Conservation (phyloP, 2,797 vertebrate species). For the Rallus crepitans region DNA sequence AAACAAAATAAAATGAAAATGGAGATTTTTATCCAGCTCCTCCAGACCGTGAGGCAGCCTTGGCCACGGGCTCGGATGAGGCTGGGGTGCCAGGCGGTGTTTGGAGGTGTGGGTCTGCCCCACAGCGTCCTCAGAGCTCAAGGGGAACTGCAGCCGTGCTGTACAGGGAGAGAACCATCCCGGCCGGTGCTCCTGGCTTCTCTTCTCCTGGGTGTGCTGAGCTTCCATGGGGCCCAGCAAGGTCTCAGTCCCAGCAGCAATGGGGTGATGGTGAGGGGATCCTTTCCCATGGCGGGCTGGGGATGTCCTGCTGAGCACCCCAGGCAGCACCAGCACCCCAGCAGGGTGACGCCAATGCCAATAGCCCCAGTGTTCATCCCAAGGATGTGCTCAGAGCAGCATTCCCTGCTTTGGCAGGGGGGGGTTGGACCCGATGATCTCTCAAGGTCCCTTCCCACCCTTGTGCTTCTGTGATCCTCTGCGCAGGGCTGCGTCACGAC, state of each 20-base stretch:
- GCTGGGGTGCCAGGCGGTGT: accelerated
- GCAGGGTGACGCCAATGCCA: accelerated
- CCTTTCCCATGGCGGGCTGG: accelerated
- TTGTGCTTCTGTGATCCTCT: too few species aligned
- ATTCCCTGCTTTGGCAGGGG: too few species aligned
- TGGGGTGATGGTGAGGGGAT: accelerated
- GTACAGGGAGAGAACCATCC: background rate
- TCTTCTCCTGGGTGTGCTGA: background rate
- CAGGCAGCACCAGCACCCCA: accelerated
- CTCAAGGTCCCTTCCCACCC: too few species aligned
- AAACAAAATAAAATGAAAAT: constrained; percentile 6
- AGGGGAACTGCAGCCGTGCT: background rate
- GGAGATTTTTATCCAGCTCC: background rate
- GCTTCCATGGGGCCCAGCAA: accelerated
- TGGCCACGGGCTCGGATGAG: background rate
- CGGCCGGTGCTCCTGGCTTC: accelerated
- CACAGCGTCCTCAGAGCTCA: background rate
- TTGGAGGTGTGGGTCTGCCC: background rate
- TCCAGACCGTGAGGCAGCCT: background rate
- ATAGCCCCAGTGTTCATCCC: background rate
- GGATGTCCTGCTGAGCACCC: accelerated
- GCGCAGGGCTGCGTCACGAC: accelerated
- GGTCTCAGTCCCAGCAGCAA: accelerated
- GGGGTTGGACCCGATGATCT: too few species aligned
- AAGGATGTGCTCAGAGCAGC: accelerated